Percentiles rank a stretch among this genome's conserved stretches.
These are phyloP conservation scores for Oncorhynchus nerka DNA, from an alignment of 2,113 vertebrate genomes.

Conservation along the genomic window DNA sequence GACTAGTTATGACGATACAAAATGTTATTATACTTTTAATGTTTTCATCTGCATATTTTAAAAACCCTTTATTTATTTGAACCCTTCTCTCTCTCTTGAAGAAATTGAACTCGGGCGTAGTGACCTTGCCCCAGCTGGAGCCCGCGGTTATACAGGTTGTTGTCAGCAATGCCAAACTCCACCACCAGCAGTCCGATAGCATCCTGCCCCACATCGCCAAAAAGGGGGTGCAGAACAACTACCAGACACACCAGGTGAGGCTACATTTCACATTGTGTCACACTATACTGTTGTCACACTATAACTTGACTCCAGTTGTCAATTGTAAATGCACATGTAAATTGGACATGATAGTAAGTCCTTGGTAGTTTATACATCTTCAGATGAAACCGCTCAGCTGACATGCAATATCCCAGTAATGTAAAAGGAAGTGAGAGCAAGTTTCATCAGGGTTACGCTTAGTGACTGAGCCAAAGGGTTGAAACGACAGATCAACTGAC, in stretches of 20 bases:
- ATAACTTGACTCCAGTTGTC: neutral
- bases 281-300: neutral
- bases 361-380: too few relatives aligned
- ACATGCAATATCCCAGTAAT: too few relatives aligned
- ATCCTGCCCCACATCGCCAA: constrained; percentile 78
- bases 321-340: neutral
- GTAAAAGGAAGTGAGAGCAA: too few relatives aligned
- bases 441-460: too few relatives aligned
- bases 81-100: constrained; percentile 42
- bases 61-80: neutral
- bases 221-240: constrained; percentile 70
- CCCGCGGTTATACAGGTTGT: constrained; percentile 76
- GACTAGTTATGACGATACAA: too few relatives aligned
- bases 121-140: constrained; percentile 79
- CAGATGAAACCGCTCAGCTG: too few relatives aligned
- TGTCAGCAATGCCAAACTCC: constrained; percentile 73
- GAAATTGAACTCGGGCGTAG: constrained; percentile 70
- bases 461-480: neutral
- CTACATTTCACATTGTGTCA: neutral
- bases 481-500: neutral
- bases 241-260: constrained; percentile 72
- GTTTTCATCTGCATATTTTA: neutral
- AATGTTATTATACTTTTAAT: too few relatives aligned
- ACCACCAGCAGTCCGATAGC: constrained; percentile 69
- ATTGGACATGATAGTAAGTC: too few relatives aligned